Evolutionary conservation across 2,113 vertebrate species (phyloP).

Genomic region (Nibea coibor): DNA sequence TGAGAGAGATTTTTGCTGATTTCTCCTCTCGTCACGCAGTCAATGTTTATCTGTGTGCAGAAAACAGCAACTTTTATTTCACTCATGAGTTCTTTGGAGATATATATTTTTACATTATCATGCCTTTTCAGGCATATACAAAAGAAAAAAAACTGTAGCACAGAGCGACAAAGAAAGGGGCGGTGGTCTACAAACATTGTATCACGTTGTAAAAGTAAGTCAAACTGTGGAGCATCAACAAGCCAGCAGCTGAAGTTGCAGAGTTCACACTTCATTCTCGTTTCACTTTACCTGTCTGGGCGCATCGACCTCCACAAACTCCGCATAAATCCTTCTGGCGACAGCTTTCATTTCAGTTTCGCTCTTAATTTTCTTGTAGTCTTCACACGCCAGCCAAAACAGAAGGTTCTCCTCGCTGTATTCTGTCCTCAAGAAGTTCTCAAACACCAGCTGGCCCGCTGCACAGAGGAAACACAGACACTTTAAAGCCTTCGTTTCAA

Average conservation of each 20-base stretch:
- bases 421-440: constrained; percentile 87
- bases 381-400: constrained; percentile 89
- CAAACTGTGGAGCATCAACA: neutral
- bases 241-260: neutral
- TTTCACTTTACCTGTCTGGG: constrained; percentile 81
- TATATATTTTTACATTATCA: constrained; percentile 8
- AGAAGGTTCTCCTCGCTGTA: constrained; percentile 93
- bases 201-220: constrained; percentile 6
- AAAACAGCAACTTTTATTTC: constrained; percentile 59
- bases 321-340: constrained; percentile 86
- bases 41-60: constrained; percentile 89
- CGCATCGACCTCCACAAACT: constrained; percentile 88
- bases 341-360: constrained; percentile 76
- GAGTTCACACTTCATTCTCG: constrained; percentile 33
- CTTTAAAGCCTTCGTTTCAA: constrained; percentile 33
- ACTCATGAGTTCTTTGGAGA: constrained; percentile 20
- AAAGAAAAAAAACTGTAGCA: neutral
- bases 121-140: neutral
- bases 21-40: constrained; percentile 86
- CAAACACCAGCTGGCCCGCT: constrained; percentile 88
- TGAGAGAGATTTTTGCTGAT: constrained; percentile 85
- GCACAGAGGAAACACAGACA: constrained; percentile 15
- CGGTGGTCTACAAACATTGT: neutral
- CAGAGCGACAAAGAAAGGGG: neutral
- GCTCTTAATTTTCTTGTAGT: constrained; percentile 86